Conservation (phyloP, 2,888 invertebrate species). For the Galeopsomyia nigrocyanea region DNA sequence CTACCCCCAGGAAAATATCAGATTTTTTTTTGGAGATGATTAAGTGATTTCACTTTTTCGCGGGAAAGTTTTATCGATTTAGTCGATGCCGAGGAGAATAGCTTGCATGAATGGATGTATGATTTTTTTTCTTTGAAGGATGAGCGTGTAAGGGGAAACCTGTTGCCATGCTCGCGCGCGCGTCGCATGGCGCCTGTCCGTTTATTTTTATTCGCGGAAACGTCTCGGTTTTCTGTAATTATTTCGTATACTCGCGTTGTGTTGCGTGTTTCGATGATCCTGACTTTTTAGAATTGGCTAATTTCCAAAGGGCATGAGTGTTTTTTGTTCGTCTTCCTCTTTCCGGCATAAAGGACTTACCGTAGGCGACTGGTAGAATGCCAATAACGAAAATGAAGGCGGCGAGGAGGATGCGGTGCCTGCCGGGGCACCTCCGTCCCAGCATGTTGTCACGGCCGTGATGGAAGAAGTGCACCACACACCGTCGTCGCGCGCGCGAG, state of each 20-base stretch:
- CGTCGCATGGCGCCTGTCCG: slow-evolving; percentile 8
- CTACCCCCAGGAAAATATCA: slow-evolving; percentile 21
- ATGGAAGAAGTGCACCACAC: slow-evolving; percentile 1
- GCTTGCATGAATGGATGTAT: no score
- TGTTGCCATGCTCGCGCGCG: slow-evolving; percentile 63
- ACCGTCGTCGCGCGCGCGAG: neutral
- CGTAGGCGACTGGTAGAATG: slow-evolving; percentile 51
- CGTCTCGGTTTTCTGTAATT: neutral
- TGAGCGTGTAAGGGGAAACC: slow-evolving; percentile 56
- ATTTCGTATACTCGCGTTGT: no score
- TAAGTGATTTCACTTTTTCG: neutral
- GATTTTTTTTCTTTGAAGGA: no score
- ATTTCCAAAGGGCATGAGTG: no score
- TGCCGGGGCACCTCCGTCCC: slow-evolving; percentile 14
- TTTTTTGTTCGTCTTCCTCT: no score
- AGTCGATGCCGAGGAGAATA: no score
- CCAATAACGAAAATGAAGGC: slow-evolving; percentile 48
- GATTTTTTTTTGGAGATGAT: neutral
- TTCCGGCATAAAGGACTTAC: slow-evolving; percentile 50
- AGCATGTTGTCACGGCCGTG: neutral
- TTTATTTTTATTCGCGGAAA: neutral
- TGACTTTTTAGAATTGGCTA: no score
- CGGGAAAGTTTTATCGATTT: slow-evolving; percentile 17
- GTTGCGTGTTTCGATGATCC: no score
- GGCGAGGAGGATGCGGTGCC: slow-evolving; percentile 49